Conservation (phyloP, 1,140 invertebrate species). For the Microplitis mediator region DNA sequence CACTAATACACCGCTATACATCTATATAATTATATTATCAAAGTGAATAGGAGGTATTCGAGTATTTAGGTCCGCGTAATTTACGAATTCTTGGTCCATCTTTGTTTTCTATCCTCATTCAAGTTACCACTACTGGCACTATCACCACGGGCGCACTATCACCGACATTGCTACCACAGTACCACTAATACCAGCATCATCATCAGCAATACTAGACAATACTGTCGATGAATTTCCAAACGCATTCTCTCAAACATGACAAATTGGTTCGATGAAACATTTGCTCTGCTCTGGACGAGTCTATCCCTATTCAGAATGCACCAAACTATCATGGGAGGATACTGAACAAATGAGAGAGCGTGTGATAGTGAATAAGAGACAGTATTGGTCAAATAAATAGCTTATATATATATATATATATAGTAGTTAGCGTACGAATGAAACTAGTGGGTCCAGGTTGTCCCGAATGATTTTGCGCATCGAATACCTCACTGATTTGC, state of each 20-base stretch:
- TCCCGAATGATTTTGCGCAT: slow-evolving; percentile 29
- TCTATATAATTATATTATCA: background rate
- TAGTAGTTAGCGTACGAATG: background rate
- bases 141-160: background rate
- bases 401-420: background rate
- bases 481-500: slow-evolving; percentile 31
- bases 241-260: background rate
- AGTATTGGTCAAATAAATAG: too few species aligned
- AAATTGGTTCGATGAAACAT: slow-evolving; percentile 17
- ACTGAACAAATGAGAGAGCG: background rate
- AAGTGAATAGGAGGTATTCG: too few species aligned
- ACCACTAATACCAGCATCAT: background rate
- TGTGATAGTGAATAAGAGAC: background rate
- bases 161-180: background rate
- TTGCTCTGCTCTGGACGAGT: background rate
- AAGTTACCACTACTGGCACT: background rate
- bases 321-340: background rate
- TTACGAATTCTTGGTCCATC: too few species aligned
- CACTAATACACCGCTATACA: too few species aligned
- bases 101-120: too few species aligned
- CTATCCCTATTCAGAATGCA: background rate
- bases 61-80: too few species aligned
- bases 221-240: slow-evolving; percentile 18
- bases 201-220: background rate
- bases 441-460: background rate